Evolutionary conservation across 37 sponge, comb jelly and placozoan species (phyloP), one percentile per base, ranked within the genome.

Genomic region (Lycopodina hypogea): DNA sequence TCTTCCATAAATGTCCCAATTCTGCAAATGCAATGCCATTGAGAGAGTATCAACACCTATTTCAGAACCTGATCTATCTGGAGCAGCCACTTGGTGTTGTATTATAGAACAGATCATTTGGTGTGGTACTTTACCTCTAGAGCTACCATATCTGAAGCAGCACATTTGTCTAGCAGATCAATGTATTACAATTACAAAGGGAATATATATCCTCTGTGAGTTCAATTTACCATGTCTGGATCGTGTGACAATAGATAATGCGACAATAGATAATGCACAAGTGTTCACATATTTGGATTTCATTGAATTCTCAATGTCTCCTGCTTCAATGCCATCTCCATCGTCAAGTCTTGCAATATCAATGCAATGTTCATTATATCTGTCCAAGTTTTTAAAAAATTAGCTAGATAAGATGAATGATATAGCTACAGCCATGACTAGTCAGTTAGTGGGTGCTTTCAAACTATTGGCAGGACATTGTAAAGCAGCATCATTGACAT

Each of bases 61-160:
- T 9, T 45, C 8, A 4, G 48, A 12, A 4, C 4, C 8, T 9
- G 9, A 4, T 45, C 9, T 45, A 9, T 45, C 48, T 45, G 48
- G 8, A 45, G 48, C 48, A 45, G 9, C 48, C 9, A 4, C 9
- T 45, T n/a, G n/a, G n/a, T n/a, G 48, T 9, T 45, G n/a, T n/a
- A n/a, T n/a, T n/a, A n/a, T n/a, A n/a, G n/a, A n/a, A n/a, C 61
- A 26, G 57, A 76, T n/a, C 76, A 76, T 18, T 76, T 76, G 11
- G 62, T n/a, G 30, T 76, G 62, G 39, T 76, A 76, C 41, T 76
- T 76, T 36, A 39, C 62, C 28, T 77, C 78, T 42, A 77, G 45
- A 57, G 78, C 65, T 19, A 77, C 45, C 76, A 56, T 75, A 37
- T 75, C 76, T 12, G 32, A 17, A 32, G n/a, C 4, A 32, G 35